These are phyloP conservation scores for Microctonus hyperodae DNA, from an alignment of 2,888 invertebrate species.

Conservation along the genomic window DNA sequence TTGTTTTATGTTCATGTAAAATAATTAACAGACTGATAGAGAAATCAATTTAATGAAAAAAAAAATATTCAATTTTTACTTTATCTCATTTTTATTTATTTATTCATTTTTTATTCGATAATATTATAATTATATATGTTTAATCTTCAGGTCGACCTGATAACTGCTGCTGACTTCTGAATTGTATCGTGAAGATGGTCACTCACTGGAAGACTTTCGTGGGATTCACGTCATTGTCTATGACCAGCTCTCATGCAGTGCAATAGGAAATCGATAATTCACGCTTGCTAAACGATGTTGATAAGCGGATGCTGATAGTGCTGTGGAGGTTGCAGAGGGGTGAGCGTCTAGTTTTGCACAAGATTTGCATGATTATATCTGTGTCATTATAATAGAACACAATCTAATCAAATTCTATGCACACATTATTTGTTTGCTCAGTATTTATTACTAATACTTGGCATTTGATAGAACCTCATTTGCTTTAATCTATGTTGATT, in stretches of 20 bases:
- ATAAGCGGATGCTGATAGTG: constrained; percentile 44
- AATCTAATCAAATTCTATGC: constrained; percentile 59
- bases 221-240: background rate
- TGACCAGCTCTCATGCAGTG: constrained; percentile 31
- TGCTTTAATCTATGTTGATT: too few species aligned
- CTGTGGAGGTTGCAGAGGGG: constrained; percentile 48
- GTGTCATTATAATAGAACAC: constrained; percentile 52
- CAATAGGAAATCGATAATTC: constrained; percentile 39
- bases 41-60: too few species aligned
- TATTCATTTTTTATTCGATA: too few species aligned
- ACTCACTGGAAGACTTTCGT: background rate
- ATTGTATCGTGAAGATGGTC: background rate
- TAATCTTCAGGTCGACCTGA: too few species aligned
- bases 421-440: constrained; percentile 54
- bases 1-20: too few species aligned
- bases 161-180: background rate
- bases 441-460: constrained; percentile 32
- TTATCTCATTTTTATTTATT: too few species aligned
- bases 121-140: too few species aligned
- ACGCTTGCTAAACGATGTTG: constrained; percentile 43
- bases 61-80: too few species aligned
- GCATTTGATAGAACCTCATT: constrained; percentile 5
- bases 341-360: constrained; percentile 46
- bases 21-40: too few species aligned
- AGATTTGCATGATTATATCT: constrained; percentile 62